A percentile compares a stretch with the other conserved stretches of the same genome.
Evolutionary conservation across 2,797 vertebrate species (phyloP).

Genomic region (Euphonia xanthogaster): DNA sequence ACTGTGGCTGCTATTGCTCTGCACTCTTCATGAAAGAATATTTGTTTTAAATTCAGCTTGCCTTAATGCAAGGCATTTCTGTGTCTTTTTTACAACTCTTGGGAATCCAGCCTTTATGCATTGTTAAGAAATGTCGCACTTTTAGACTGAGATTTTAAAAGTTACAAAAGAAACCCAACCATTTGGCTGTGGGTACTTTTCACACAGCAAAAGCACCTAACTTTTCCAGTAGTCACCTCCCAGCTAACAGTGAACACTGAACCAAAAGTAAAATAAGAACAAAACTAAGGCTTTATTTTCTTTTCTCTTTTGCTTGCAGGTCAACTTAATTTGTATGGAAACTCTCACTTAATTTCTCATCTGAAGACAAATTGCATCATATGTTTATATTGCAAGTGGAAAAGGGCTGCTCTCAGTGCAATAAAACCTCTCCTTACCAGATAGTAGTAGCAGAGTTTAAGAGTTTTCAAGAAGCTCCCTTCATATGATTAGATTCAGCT

Average conservation of each 20-base stretch:
- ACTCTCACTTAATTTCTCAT: neutral
- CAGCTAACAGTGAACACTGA: neutral
- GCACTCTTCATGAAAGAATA: neutral
- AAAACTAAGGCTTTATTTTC: neutral
- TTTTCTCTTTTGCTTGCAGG: neutral
- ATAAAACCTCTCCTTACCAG: neutral
- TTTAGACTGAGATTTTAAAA: neutral
- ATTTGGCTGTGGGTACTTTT: neutral
- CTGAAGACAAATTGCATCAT: neutral
- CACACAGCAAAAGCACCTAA: neutral
- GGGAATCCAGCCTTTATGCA: neutral
- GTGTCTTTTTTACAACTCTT: neutral
- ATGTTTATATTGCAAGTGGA: neutral
- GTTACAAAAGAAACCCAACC: neutral
- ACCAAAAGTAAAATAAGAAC: neutral
- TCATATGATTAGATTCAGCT: neutral
- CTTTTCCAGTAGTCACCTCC: neutral
- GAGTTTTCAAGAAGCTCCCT: neutral
- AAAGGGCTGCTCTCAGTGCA: neutral
- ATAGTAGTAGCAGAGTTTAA: neutral
- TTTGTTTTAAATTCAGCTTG: neutral
- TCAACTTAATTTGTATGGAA: neutral
- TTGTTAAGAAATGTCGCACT: rapidly evolving
- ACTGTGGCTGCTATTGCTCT: neutral
- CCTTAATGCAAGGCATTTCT: neutral